Evolutionary conservation across 1,140 invertebrate genomes (phyloP).

Genomic region (Caenorhabditis inopinata): DNA sequence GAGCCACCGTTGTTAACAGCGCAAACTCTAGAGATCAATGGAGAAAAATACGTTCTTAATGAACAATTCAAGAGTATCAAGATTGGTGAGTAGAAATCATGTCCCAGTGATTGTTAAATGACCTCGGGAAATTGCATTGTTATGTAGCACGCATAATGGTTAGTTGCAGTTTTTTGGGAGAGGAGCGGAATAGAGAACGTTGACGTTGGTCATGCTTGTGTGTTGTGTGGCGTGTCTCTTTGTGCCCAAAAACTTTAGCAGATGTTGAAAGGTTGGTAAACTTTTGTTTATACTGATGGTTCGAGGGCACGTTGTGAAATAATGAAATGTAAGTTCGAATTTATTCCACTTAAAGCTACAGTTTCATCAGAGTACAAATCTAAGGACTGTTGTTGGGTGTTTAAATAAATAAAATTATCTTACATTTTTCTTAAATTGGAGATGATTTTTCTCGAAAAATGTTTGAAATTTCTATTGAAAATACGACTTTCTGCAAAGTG

Average conservation of each 20-base stretch:
- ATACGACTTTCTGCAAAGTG: no score
- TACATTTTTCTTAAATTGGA: no score
- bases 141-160: background rate
- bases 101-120: background rate
- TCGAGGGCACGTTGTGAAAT: no score
- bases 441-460: no score
- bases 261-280: conserved; percentile 1
- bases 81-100: background rate
- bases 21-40: background rate
- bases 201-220: conserved; percentile 4
- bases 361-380: no score
- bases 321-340: no score
- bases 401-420: no score
- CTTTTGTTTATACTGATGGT: no score
- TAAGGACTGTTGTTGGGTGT: no score
- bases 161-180: background rate
- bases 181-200: background rate
- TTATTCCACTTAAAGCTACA: no score
- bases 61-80: background rate
- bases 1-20: background rate
- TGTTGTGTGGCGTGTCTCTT: background rate
- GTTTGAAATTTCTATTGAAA: no score
- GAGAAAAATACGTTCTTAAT: background rate
- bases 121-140: background rate
- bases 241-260: background rate